Evolutionary conservation across 2,797 vertebrate genomes (phyloP).

Genomic region (Onychomys torridus): DNA sequence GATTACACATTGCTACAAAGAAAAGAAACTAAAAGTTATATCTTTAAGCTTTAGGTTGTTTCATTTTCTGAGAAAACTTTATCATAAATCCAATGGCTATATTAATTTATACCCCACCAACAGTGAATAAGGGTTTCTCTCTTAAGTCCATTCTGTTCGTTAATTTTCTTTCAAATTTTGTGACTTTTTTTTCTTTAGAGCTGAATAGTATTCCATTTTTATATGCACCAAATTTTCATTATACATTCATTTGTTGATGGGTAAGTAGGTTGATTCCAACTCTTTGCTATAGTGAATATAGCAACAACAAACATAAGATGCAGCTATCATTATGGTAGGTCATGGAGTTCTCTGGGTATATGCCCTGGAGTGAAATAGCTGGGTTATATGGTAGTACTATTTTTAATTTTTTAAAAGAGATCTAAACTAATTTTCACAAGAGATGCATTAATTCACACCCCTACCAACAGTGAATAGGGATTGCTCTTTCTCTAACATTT

Average conservation of each 20-base stretch:
- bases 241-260: background rate
- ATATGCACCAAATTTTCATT: background rate
- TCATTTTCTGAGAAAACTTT: slow-evolving; percentile 20
- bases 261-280: background rate
- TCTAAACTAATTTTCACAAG: background rate
- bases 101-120: background rate
- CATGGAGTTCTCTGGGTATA: background rate
- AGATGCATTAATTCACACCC: background rate
- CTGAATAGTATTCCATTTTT: background rate
- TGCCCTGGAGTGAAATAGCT: background rate
- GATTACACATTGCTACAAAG: slow-evolving; percentile 60
- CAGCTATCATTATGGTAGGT: background rate
- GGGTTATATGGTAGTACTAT: background rate
- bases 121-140: background rate
- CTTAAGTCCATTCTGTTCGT: background rate
- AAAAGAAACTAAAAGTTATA: slow-evolving; percentile 7
- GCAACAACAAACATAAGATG: background rate
- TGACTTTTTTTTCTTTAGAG: background rate
- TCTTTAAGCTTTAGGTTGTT: background rate
- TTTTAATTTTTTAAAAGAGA: background rate
- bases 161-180: background rate
- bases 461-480: too few relatives aligned
- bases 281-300: background rate
- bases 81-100: background rate
- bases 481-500: background rate